Evolutionary conservation across 1,140 invertebrate species (phyloP).

Genomic region (Alviniconcha marisindica): DNA sequence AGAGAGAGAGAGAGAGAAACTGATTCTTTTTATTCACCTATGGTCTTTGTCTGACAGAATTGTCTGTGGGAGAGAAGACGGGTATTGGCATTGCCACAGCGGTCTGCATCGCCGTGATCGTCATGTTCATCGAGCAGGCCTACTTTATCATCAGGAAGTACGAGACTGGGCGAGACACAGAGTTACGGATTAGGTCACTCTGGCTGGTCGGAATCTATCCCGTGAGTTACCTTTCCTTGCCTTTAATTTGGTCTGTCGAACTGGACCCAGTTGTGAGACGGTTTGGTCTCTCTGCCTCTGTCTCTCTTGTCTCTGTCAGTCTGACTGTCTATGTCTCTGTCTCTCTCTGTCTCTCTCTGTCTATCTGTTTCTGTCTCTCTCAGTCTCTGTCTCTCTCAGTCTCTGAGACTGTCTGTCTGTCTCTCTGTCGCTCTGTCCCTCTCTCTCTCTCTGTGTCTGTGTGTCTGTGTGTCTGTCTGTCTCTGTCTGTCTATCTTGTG

Average conservation of each 20-base stretch:
- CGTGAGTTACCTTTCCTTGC: no score
- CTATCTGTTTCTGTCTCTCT: no score
- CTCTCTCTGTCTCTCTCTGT: no score
- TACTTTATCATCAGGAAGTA: conserved; percentile 73
- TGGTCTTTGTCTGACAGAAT: background rate
- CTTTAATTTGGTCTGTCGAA: no score
- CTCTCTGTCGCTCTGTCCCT: no score
- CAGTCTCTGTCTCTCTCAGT: no score
- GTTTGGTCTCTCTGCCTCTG: no score
- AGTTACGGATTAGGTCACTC: conserved; percentile 60
- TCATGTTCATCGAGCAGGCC: conserved; percentile 75
- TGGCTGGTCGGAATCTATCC: conserved; percentile 23
- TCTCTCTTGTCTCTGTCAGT: no score
- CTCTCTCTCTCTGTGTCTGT: background rate
- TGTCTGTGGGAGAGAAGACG: conserved; percentile 61
- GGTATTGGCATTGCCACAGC: conserved; percentile 67
- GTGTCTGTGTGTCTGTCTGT: background rate
- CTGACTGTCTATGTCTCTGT: no score
- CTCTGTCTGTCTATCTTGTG: conserved; percentile 4
- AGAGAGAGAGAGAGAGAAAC: background rate
- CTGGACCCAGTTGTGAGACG: no score
- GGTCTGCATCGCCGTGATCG: background rate
- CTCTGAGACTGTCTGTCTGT: no score
- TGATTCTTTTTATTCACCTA: background rate
- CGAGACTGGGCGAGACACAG: conserved; percentile 68